Conservation (phyloP, 2,113 vertebrate genomes). For the Hippocampus guttulatus region DNA sequence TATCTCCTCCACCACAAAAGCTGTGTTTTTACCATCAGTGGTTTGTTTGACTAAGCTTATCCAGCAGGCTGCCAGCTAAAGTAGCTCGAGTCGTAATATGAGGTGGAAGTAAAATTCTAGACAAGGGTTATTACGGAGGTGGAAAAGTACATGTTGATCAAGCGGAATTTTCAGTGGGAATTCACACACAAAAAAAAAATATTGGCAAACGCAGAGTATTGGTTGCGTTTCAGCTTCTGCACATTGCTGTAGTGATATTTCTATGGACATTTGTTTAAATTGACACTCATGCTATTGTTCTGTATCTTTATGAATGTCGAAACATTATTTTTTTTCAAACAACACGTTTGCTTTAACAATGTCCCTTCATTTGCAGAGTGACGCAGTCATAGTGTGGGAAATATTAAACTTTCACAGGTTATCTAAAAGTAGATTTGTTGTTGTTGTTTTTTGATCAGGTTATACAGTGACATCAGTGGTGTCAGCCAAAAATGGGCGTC, state of each 20-base stretch:
- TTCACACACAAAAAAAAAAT: slow-evolving; percentile 10
- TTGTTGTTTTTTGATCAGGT: slow-evolving; percentile 67
- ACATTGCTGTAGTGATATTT: not conserved
- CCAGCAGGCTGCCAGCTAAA: slow-evolving; percentile 45
- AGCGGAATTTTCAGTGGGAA: slow-evolving; percentile 39
- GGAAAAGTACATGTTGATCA: slow-evolving; percentile 45
- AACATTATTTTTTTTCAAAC: not conserved
- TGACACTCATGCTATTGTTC: not conserved
- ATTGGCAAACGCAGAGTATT: slow-evolving; percentile 14
- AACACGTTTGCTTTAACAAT: not conserved
- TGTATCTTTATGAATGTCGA: not conserved
- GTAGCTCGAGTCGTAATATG: slow-evolving; percentile 44
- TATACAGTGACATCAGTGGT: slow-evolving; percentile 92
- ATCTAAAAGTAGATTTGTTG: not conserved
- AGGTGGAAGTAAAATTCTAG: slow-evolving; percentile 46
- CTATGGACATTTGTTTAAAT: not conserved
- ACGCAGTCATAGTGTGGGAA: not conserved
- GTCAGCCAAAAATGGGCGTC: slow-evolving; percentile 73
- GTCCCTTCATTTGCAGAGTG: not conserved
- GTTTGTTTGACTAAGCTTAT: slow-evolving; percentile 37
- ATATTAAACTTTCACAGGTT: not conserved
- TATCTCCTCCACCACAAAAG: slow-evolving; percentile 37
- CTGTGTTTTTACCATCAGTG: slow-evolving; percentile 65
- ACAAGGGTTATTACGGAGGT: slow-evolving; percentile 31
- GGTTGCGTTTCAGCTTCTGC: not conserved